Evolutionary conservation across 1,140 invertebrate genomes (phyloP), one percentile per base, ranked within the genome.

Genomic region (Hycleus phaleratus): DNA sequence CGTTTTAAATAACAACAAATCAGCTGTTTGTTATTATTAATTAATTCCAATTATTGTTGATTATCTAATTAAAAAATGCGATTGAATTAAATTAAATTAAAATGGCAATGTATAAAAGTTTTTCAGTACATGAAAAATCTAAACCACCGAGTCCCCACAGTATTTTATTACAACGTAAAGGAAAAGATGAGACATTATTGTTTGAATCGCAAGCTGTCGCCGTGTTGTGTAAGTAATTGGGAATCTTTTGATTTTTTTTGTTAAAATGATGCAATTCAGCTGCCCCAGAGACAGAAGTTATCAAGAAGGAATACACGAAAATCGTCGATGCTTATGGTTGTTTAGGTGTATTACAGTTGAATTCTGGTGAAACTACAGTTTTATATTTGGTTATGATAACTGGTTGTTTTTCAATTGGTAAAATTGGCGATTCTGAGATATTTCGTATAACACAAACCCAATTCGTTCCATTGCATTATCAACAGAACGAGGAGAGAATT

Each of bases 31-130:
- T 44, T 26, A 52, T 39, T 26, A 49, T 43, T 53, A 53, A 53
- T 18, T 40, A 18, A 10, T 47, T 24, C 8, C 9, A 47, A 55
- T 47, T 46, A 46, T 55, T 45, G 7, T 38, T 8, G 25, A 46
- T 46, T 55, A 46, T 10, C 4, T 42, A 9, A 42, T 8, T 42
- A 7, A 42, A 42, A 42, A 42, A 42, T 32, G 32, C 32, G 32
- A 32, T 5, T 7, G 7, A 32, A 32, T 32, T 11, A 10, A 10
- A 4, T 42, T 6, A 11, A 42, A 42, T 18, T 18, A 42, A 42
- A n/a, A 95, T 94, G 93, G 90, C 92, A 71, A 90, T 97, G 86
- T 91, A 91, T 65, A 95, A 95, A 79, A 85, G 85, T 48, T 95
- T 91, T 77, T 87, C 92, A 66, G 85, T 95, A 63, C 83, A 91